A percentile compares a stretch with the other conserved stretches of the same genome.
phyloP scores from a whole-genome alignment of 2,113 vertebrate species.

The Felis catus region DNA sequence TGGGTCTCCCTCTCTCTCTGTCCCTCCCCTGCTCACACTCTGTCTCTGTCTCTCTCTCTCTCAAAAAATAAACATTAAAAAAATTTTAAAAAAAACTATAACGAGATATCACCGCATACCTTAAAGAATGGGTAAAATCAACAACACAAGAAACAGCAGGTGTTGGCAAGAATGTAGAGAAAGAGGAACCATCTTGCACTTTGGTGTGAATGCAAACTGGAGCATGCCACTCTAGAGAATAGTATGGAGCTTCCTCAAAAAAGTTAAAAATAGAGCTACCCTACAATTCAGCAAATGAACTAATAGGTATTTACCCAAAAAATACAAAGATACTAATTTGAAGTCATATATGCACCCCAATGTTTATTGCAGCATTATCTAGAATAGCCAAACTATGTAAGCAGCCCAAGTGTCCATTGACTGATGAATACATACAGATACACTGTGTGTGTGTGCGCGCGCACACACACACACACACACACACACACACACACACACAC shows the following conservation, averaged over 20 bases:
- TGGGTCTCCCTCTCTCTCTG: too few species aligned
- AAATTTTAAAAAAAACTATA: background rate
- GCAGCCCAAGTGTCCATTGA: background rate
- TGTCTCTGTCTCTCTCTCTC: too few species aligned
- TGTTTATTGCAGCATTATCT: background rate
- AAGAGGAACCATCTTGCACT: background rate
- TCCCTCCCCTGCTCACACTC: too few species aligned
- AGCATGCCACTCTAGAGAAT: background rate
- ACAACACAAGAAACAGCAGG: background rate
- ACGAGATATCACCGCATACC: background rate
- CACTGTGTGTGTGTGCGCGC: too few species aligned
- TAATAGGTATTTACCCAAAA: background rate
- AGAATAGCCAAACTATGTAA: background rate
- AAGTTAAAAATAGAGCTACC: background rate
- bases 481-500: background rate
- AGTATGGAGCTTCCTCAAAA: background rate
- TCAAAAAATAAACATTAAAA: too few species aligned
- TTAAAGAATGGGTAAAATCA: background rate
- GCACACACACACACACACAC: too few species aligned
- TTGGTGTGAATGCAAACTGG: background rate
- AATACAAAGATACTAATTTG: background rate
- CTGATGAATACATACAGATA: background rate
- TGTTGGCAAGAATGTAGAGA: background rate
- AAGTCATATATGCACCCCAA: background rate
- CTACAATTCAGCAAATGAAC: background rate